These are phyloP conservation scores for Cephalopholis sonnerati DNA, from an alignment of 2,113 vertebrate genomes.

Conservation along the genomic window DNA sequence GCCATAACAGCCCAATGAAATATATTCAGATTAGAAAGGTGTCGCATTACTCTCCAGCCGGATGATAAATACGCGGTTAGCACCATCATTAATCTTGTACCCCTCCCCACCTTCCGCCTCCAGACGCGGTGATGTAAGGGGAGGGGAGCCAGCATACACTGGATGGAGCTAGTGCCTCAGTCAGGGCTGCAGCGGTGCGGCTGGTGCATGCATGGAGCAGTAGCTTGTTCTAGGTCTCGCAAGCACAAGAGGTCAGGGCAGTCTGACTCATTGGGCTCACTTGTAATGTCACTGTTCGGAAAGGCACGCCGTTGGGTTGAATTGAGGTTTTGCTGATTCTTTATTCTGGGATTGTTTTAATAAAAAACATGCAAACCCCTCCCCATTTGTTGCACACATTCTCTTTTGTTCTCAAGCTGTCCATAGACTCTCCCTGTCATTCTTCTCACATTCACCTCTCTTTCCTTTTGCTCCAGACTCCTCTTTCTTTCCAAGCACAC, in stretches of 20 bases:
- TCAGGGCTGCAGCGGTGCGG: constrained; percentile 32
- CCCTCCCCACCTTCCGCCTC: constrained; percentile 72
- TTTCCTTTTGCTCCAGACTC: constrained; percentile 17
- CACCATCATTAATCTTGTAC: constrained; percentile 81
- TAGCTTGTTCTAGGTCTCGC: constrained; percentile 33
- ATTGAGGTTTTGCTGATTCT: constrained; percentile 15
- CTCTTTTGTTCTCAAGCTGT: constrained; percentile 25
- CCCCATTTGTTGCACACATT: constrained; percentile 8
- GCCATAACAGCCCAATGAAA: constrained; percentile 84
- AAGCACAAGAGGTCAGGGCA: constrained; percentile 51
- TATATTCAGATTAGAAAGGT: constrained; percentile 87
- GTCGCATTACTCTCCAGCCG: constrained; percentile 82
- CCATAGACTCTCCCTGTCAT: not conserved
- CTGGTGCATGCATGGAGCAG: constrained; percentile 32
- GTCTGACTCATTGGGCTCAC: constrained; percentile 32
- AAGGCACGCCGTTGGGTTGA: constrained; percentile 9
- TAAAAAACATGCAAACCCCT: not conserved
- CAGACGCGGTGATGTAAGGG: constrained; percentile 63
- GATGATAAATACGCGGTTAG: constrained; percentile 84
- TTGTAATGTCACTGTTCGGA: constrained; percentile 30
- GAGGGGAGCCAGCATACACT: constrained; percentile 54
- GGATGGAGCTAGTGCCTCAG: constrained; percentile 67
- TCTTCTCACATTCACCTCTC: constrained; percentile 32
- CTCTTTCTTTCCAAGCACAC: constrained; percentile 25
- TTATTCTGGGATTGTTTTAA: constrained; percentile 9